Conservation (phyloP, 2,113 vertebrate species). For the human (Homo sapiens) region DNA sequence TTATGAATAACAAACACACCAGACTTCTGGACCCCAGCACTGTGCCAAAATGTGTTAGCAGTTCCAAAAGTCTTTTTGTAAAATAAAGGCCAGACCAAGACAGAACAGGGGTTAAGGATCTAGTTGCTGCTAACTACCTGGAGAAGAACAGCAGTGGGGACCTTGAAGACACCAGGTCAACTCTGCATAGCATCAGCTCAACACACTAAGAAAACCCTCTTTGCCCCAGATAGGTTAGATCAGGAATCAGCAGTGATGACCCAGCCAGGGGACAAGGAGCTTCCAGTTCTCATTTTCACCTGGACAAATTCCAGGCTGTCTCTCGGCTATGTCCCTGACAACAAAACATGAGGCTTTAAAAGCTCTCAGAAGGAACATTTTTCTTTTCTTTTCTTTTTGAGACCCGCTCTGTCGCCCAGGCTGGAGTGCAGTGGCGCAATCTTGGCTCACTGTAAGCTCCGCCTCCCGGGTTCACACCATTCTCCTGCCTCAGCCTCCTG, state of each 20-base stretch:
- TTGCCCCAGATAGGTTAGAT: background rate
- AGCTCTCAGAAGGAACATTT: background rate
- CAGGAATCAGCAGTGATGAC: background rate
- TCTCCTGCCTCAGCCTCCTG: too few relatives aligned
- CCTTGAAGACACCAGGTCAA: background rate
- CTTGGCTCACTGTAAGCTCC: too few relatives aligned
- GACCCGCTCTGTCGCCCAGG: too few relatives aligned
- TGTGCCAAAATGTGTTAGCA: background rate
- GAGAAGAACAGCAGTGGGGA: background rate
- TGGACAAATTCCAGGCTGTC: background rate
- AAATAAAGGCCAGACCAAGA: background rate
- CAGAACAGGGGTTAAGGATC: background rate
- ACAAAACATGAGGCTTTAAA: background rate
- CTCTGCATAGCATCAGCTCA: too few relatives aligned
- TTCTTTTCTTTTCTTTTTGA: too few relatives aligned
- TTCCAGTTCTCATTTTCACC: background rate
- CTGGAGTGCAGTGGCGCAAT: too few relatives aligned
- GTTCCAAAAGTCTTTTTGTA: background rate
- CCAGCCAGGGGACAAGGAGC: background rate
- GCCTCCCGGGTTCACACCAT: too few relatives aligned
- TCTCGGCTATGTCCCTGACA: background rate
- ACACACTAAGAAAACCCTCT: background rate
- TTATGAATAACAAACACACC: fast-evolving
- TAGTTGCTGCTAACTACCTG: background rate
- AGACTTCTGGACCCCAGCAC: background rate